These are phyloP conservation scores for Thalassophryne amazonica DNA, from an alignment of 2,797 vertebrate species.

Conservation along the genomic window DNA sequence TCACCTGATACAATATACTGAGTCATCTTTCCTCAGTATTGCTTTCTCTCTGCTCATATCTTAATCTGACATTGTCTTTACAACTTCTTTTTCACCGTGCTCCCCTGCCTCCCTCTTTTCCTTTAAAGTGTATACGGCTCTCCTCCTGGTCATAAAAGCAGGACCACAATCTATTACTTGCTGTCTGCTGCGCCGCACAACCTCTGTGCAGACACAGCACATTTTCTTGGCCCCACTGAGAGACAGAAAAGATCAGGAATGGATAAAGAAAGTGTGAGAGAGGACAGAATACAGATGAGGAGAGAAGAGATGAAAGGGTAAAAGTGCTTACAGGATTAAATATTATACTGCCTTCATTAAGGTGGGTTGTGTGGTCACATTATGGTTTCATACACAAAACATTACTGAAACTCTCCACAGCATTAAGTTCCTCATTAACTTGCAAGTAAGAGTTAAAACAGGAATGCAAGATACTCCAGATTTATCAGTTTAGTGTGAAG, in stretches of 20 bases:
- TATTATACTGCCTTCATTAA: slow-evolving; percentile 18
- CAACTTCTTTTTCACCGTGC: slow-evolving; percentile 1
- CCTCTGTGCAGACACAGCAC: slow-evolving; percentile 67
- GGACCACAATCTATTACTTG: slow-evolving; percentile 69
- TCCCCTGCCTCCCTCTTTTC: slow-evolving; percentile 22
- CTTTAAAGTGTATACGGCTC: slow-evolving; percentile 47
- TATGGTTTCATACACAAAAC: slow-evolving; percentile 18
- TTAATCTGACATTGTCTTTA: neutral
- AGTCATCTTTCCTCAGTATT: too few relatives aligned
- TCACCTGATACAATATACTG: too few relatives aligned
- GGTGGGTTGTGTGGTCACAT: slow-evolving; percentile 14
- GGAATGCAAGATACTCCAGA: too few relatives aligned
- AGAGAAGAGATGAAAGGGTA: neutral
- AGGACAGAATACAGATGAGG: neutral
- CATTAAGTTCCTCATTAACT: too few relatives aligned
- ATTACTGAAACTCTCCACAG: neutral
- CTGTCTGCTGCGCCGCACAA: slow-evolving; percentile 66
- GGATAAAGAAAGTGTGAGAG: neutral
- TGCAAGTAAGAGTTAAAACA: too few relatives aligned
- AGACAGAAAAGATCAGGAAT: neutral
- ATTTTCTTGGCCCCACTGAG: slow-evolving; percentile 38
- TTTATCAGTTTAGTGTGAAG: too few relatives aligned
- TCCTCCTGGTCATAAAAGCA: slow-evolving; percentile 53
- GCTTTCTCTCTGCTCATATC: neutral
- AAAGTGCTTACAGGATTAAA: slow-evolving; percentile 16